A percentile compares a stretch with the other conserved stretches of the same genome.
Conservation (phyloP, 2,113 vertebrate genomes). For the Odocoileus hemionus region DNA sequence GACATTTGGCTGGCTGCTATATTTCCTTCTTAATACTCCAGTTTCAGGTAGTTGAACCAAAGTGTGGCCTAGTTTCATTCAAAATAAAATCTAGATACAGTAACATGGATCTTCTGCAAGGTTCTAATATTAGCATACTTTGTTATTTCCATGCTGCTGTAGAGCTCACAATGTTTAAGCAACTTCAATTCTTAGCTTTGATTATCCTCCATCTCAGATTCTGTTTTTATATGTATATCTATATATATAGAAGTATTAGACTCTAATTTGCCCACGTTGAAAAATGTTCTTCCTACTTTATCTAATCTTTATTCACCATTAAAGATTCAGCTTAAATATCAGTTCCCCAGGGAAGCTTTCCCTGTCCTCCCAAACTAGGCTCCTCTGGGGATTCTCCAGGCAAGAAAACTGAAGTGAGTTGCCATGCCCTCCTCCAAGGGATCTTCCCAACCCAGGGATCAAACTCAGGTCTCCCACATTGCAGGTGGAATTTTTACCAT, state of each 20-base stretch:
- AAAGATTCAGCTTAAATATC: constrained; percentile 28
- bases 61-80: not conserved
- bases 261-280: not conserved
- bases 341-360: not conserved
- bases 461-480: not conserved
- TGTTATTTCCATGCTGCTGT: not conserved
- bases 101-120: not conserved
- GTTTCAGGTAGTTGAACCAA: not conserved
- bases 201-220: not conserved
- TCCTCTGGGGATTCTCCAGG: not conserved
- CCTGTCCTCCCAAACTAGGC: not conserved
- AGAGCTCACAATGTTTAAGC: not conserved
- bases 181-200: not conserved
- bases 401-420: not conserved
- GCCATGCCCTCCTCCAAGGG: not conserved
- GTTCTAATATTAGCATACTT: not conserved
- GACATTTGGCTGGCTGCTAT: not conserved
- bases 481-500: not conserved
- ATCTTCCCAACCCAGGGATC: not conserved
- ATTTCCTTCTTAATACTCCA: not conserved
- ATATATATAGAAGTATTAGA: not conserved
- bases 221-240: not conserved
- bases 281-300: constrained; percentile 18
- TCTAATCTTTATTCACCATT: not conserved
- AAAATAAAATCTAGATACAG: not conserved